Conservation (phyloP, 1,140 invertebrate species). For the Gryllus bimaculatus region DNA sequence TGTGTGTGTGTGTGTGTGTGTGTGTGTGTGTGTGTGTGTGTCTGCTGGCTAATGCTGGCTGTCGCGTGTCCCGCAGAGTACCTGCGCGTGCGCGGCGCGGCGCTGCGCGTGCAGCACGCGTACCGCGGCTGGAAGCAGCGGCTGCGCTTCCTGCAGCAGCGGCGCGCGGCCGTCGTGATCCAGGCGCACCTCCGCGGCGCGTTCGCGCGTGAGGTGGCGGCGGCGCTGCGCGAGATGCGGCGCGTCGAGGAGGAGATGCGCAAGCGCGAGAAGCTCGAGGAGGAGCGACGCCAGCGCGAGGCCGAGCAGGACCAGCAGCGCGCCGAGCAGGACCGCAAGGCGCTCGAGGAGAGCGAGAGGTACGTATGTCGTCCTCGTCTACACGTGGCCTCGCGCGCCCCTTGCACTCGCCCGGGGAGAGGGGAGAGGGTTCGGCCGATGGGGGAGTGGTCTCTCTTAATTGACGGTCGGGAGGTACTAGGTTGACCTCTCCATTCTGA, state of each 20-base stretch:
- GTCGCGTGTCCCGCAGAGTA: slow-evolving; percentile 43
- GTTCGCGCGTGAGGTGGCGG: slow-evolving; percentile 78
- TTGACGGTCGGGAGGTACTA: too few species aligned
- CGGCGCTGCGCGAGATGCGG: slow-evolving; percentile 77
- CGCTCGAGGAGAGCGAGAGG: slow-evolving; percentile 42
- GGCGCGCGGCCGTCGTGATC: slow-evolving; percentile 78
- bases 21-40: too few species aligned
- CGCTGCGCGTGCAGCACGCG: slow-evolving; percentile 71
- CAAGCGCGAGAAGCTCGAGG: slow-evolving; percentile 61
- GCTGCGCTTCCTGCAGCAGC: slow-evolving; percentile 69
- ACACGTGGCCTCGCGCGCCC: too few species aligned
- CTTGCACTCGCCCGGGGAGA: too few species aligned
- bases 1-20: too few species aligned
- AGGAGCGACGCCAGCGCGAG: slow-evolving; percentile 46
- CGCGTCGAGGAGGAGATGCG: slow-evolving; percentile 86
- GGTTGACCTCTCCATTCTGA: too few species aligned
- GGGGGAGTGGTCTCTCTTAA: too few species aligned
- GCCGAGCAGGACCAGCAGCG: slow-evolving; percentile 29
- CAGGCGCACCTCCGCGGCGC: slow-evolving; percentile 83
- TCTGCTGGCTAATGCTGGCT: too few species aligned
- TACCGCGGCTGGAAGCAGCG: slow-evolving; percentile 79
- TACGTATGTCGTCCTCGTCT: slow-evolving; percentile 22
- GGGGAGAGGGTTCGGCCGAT: too few species aligned
- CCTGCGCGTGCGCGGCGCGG: slow-evolving; percentile 54
- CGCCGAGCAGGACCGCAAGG: slow-evolving; percentile 34